Base-by-base conservation (phyloP, 2,797 vertebrate genomes). In the Otus scops region DNA sequence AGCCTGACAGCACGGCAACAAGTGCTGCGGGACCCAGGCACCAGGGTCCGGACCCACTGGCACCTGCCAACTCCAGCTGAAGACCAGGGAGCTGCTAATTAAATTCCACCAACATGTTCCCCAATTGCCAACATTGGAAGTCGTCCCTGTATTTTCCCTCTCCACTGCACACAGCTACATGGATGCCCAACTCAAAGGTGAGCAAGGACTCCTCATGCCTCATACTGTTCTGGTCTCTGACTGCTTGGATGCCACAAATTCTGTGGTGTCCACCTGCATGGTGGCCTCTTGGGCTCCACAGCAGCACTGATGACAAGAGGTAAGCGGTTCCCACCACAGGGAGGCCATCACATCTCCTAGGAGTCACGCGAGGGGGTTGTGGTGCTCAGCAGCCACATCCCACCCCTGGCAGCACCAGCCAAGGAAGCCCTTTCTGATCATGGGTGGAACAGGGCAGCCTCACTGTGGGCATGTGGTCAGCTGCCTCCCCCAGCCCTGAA, bases 1-100 rank as follows among this genome's bases (percentile, higher is more conserved):
- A 67, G 34, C 16, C 19, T 1, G 0, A 34, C 2, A 67, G 67
- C 3, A 4, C 1, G 9, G 60, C 51, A 67, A 36, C 3, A 6
- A 78, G 53, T 6, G 8, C 71, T 13, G 14, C 28, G 32, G 48
- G 36, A 71, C 34, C 27, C 41, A 17, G 28, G 39, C 20, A 74
- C 22, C 32, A 41, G 11, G 10, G 39, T 21, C 39, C 0, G 0
- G 26, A 56, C n/a, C 24, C 48, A 63, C 36, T 2, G 4, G 59
- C n/a, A 69, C 26, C 76, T 63, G 28, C 26, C 50, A 90, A 32
- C 43, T 93, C 43, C 43, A 68, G 16, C 56, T 75, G 51, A 79
- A 43, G 67, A 73, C 27, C 14, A 20, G 10, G 38, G 28, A 78
- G 32, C 22, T 89, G 65, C 48, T 63, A 69, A 68, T 73, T 71